These are phyloP conservation scores for Lacanobia wlatinum DNA, from an alignment of 2,888 invertebrate genomes.

Conservation along the genomic window DNA sequence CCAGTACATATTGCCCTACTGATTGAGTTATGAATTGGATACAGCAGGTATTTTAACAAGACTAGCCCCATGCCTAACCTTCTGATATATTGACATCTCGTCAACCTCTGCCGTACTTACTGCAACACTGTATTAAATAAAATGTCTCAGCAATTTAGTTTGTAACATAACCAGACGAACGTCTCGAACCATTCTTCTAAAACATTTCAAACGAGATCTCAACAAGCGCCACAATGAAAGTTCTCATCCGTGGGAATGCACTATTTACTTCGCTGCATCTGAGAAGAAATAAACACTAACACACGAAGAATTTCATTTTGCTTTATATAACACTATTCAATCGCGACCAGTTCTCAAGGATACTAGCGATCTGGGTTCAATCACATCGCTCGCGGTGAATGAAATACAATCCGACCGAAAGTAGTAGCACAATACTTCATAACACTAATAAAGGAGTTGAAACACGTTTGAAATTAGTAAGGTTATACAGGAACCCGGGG, in stretches of 20 bases:
- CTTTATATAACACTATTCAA: constrained; percentile 79
- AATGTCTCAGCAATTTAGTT: background rate
- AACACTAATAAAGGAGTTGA: constrained; percentile 28
- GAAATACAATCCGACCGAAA: constrained; percentile 79
- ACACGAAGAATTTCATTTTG: constrained; percentile 71
- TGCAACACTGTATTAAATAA: constrained; percentile 16
- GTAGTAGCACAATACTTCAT: constrained; percentile 55
- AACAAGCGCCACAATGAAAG: constrained; percentile 50
- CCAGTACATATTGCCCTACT: background rate
- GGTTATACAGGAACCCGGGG: constrained; percentile 73
- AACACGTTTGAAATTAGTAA: constrained; percentile 50
- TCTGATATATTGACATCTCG: background rate
- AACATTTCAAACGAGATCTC: constrained; percentile 20
- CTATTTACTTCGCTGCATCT: constrained; percentile 47
- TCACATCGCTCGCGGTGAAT: constrained; percentile 86
- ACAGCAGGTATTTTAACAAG: constrained; percentile 29
- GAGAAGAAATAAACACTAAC: constrained; percentile 65
- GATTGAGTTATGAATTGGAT: constrained; percentile 5
- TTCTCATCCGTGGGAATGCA: constrained; percentile 56
- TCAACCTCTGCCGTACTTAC: background rate
- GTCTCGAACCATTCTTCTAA: constrained; percentile 8
- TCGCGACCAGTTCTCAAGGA: constrained; percentile 85
- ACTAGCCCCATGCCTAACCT: background rate
- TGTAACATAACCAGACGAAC: background rate
- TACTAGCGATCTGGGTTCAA: constrained; percentile 83